These are phyloP conservation scores for Pteruthius melanotis DNA, from an alignment of 2,113 vertebrate species.

Conservation along the genomic window DNA sequence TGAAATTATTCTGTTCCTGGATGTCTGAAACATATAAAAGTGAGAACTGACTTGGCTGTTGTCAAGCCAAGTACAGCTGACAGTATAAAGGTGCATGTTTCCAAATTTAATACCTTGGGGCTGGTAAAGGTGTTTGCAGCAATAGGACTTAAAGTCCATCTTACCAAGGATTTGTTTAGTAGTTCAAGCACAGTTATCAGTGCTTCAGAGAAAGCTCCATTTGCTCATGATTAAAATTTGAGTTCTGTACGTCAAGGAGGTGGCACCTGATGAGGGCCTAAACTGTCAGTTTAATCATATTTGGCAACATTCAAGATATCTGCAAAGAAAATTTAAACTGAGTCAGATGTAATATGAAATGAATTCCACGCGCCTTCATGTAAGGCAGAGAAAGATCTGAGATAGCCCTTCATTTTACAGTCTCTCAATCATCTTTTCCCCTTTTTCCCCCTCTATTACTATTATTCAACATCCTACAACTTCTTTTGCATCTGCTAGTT, in stretches of 20 bases:
- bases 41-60: background rate
- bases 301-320: constrained; percentile 14
- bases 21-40: background rate
- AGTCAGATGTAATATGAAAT: constrained; percentile 36
- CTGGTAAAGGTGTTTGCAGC: background rate
- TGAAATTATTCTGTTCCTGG: background rate
- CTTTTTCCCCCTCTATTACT: fast-evolving
- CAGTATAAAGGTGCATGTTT: background rate
- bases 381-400: background rate
- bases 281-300: constrained; percentile 29
- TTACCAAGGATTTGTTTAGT: background rate
- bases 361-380: background rate
- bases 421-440: background rate
- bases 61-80: background rate
- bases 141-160: background rate
- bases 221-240: constrained; percentile 35
- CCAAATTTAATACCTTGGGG: background rate
- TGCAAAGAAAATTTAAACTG: constrained; percentile 35
- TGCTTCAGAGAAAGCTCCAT: background rate
- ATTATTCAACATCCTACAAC: background rate
- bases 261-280: background rate
- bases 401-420: background rate
- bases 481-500: background rate
- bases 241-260: background rate
- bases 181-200: background rate